A percentile compares a stretch with the other conserved stretches of the same genome.
Conservation (phyloP, 2,113 vertebrate species). For the Sebastes schlegelii region DNA sequence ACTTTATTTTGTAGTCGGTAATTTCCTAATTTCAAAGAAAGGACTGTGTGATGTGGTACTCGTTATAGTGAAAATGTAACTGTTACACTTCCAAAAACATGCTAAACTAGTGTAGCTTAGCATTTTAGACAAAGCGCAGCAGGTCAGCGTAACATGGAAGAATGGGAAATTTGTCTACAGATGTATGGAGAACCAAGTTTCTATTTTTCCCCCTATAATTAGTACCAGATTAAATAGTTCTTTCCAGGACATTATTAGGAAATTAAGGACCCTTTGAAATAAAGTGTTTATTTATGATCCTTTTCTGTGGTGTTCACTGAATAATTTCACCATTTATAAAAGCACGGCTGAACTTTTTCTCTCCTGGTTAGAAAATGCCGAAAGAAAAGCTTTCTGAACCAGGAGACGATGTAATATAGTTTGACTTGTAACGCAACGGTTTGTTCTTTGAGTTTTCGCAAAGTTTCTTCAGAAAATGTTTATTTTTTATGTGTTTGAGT, state of each 20-base stretch:
- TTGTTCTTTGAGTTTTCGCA: not conserved
- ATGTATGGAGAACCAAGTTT: not conserved
- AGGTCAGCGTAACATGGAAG: not conserved
- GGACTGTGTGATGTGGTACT: not conserved
- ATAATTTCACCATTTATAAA: not conserved
- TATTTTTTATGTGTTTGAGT: constrained; percentile 22
- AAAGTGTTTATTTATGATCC: not conserved
- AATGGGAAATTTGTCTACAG: not conserved
- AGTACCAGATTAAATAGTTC: not conserved
- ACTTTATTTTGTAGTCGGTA: not conserved
- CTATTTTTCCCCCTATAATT: not conserved
- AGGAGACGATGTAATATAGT: not conserved
- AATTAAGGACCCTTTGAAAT: not conserved
- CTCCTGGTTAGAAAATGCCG: not conserved
- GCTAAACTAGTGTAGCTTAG: not conserved
- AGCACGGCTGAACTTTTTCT: not conserved
- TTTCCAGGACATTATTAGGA: not conserved
- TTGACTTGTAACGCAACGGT: not conserved
- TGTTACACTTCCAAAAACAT: not conserved
- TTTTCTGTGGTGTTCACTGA: not conserved
- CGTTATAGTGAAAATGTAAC: not conserved
- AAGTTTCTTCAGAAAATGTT: not conserved
- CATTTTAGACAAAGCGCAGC: not conserved
- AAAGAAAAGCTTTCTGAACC: not conserved
- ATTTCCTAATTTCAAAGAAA: not conserved